Percentiles rank a stretch among this genome's conserved stretches.
phyloP scores from a whole-genome alignment of 2,113 vertebrate genomes.

The Urocitellus parryii region DNA sequence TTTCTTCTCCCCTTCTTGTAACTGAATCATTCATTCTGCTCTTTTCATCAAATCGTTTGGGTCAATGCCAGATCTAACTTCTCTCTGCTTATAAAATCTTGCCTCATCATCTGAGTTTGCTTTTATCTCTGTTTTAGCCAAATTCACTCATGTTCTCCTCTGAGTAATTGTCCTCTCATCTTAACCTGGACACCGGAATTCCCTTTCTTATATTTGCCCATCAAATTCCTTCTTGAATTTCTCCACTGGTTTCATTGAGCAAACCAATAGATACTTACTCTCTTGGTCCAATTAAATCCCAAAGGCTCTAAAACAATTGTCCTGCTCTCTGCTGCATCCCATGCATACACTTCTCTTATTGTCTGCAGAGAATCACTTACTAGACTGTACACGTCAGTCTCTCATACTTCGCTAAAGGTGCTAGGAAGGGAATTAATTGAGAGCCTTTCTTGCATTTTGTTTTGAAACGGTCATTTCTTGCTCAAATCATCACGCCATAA shows the following conservation, averaged over 20 bases:
- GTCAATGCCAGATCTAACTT: conserved; percentile 29
- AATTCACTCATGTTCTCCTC: conserved; percentile 46
- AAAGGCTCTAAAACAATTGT: conserved; percentile 23
- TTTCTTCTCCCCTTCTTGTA: background rate
- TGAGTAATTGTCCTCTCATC: conserved; percentile 47
- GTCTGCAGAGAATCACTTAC: conserved; percentile 4
- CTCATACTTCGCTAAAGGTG: background rate
- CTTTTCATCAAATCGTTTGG: conserved; percentile 29
- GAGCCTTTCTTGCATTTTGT: conserved; percentile 28
- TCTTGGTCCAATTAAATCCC: conserved; percentile 15
- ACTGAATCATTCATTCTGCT: background rate
- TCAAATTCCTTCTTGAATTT: conserved; percentile 46
- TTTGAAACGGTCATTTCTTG: conserved; percentile 58
- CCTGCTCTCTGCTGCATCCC: background rate
- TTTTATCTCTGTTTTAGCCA: conserved; percentile 52
- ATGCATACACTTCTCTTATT: background rate
- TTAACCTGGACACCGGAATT: conserved; percentile 31
- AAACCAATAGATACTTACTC: conserved; percentile 43
- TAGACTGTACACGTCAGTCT: background rate
- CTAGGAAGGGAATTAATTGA: background rate
- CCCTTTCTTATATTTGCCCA: background rate
- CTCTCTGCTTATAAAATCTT: conserved; percentile 23
- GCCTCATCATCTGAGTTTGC: background rate
- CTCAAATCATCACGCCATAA: background rate
- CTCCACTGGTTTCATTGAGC: conserved; percentile 38